Evolutionary conservation across 2,888 invertebrate species (phyloP).

Genomic region (Calameuta filiformis): DNA sequence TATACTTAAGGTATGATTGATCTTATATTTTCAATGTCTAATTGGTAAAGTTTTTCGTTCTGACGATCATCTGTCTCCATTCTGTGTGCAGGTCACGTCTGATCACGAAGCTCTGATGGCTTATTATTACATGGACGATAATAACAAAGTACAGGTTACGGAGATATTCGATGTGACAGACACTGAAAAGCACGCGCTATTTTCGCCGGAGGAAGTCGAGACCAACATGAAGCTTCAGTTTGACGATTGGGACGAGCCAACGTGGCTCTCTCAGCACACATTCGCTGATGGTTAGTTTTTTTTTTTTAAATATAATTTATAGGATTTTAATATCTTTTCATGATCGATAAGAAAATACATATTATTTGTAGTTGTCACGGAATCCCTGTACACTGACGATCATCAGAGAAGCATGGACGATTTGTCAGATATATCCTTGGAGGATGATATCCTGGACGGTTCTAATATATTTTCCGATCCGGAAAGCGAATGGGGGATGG

Average conservation of each 20-base stretch:
- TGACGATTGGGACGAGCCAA: slow-evolving; percentile 73
- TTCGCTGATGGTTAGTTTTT: slow-evolving; percentile 45
- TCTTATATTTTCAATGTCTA: slow-evolving; percentile 59
- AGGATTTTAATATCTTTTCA: not conserved
- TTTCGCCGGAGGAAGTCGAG: slow-evolving; percentile 73
- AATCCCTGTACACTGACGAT: slow-evolving; percentile 44
- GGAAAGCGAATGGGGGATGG: slow-evolving; percentile 75
- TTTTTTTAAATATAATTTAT: not conserved
- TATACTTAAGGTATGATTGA: slow-evolving; percentile 65
- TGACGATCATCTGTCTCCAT: not conserved
- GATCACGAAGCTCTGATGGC: slow-evolving; percentile 91
- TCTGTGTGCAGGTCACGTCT: slow-evolving; percentile 76
- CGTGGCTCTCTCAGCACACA: slow-evolving; percentile 54
- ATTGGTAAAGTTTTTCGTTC: slow-evolving; percentile 50
- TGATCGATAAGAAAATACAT: not conserved
- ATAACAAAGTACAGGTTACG: slow-evolving; percentile 88
- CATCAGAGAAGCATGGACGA: slow-evolving; percentile 59
- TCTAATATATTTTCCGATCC: slow-evolving; percentile 76
- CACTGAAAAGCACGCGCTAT: slow-evolving; percentile 75
- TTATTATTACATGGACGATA: slow-evolving; percentile 90
- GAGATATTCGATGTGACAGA: slow-evolving; percentile 91
- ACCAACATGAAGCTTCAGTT: slow-evolving; percentile 75
- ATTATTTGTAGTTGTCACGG: slow-evolving; percentile 36
- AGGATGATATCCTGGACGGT: slow-evolving; percentile 70
- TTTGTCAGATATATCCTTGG: slow-evolving; percentile 67